Conservation (phyloP, 2,888 invertebrate species). For the Hetaerina titia region DNA sequence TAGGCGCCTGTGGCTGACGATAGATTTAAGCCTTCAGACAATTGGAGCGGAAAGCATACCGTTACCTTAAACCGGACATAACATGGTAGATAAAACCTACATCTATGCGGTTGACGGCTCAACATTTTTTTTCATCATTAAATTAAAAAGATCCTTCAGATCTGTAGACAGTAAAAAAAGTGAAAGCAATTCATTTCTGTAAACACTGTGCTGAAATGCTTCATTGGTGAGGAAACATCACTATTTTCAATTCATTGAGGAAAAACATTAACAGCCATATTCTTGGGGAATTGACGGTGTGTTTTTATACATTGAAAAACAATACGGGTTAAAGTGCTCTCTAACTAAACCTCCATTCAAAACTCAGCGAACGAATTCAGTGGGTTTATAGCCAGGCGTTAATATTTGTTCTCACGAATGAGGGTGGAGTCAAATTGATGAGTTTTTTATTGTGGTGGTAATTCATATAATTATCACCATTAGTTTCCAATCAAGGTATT, state of each 20-base stretch:
- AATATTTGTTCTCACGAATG: neutral
- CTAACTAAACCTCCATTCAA: neutral
- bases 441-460: too few species aligned
- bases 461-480: too few species aligned
- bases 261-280: neutral
- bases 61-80: conserved; percentile 18
- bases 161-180: neutral
- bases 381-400: neutral
- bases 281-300: neutral
- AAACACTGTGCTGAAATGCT: neutral
- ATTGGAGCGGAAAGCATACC: neutral
- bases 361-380: neutral
- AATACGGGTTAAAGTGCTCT: neutral
- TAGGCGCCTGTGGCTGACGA: neutral
- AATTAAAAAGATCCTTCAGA: neutral
- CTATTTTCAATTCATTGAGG: neutral
- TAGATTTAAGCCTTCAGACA: neutral
- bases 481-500: too few species aligned
- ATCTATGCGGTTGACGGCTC: neutral
- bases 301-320: neutral
- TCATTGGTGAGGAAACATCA: neutral
- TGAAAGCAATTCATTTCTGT: conserved; percentile 12
- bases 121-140: neutral
- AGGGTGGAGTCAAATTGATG: too few species aligned
- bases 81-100: neutral